Base-by-base conservation (phyloP, 2,797 vertebrate genomes). In the Jordanella pulchra region DNA sequence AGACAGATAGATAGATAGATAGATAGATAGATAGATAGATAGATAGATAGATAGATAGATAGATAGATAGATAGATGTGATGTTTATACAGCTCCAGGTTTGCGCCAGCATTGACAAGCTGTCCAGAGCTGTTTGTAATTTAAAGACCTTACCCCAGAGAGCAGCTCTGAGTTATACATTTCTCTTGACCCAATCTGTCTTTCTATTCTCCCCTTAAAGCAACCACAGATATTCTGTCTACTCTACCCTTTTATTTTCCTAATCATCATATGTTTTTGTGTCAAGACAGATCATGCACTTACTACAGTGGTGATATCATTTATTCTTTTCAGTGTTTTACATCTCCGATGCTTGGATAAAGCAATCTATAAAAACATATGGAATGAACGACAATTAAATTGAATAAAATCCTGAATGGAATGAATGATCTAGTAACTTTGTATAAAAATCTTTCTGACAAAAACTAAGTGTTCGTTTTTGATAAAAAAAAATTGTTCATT, bases 121-220 rank as follows among this genome's bases (percentile, higher is more conserved):
- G 91, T 93, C 93, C 83, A 89, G 89, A 91, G 91, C 78, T 79
- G 84, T 88, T 82, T 86, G 87, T 94, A 92, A 94, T 93, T 94
- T 94, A 94, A 80, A 91, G 89, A 88, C 89, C 87, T 84, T 78
- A 75, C 88, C 87, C 79, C 80, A 79, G 91, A 91, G 92, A 92
- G 82, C 82, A 3, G 70, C 44, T 66, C 82, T 88, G 91, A 92
- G 86, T 92, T 92, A 92, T 89, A 89, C 90, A 85, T 87, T 88
- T 85, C 86, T 82, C 83, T 89, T 81, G 58, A 39, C 69, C 70
- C 77, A 50, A 72, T 67, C 69, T 55, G 64, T 75, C 67, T 71
- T 56, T 65, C 39, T 58, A 69, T 69, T 67, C 44, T 42, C 56
- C 72, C 79, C 45, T 72, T 67, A 63, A 39, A 66, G 28, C 67